phyloP scores from a whole-genome alignment of 2,888 invertebrate species.

The Ophioninae sp. region DNA sequence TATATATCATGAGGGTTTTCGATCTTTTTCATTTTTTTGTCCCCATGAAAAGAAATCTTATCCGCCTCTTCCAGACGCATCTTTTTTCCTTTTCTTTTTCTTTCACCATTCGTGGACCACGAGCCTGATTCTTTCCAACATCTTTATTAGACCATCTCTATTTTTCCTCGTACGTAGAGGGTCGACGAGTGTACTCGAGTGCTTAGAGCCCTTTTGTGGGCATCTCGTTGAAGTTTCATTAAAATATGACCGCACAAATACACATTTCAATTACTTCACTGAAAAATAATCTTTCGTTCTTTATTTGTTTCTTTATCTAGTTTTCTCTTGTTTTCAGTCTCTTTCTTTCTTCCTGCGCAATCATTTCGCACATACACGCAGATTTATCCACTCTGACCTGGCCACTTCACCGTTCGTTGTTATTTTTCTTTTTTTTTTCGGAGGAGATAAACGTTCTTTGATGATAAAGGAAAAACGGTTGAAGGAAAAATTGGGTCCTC shows the following conservation, averaged over 20 bases:
- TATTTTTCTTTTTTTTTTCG: conserved; percentile 13
- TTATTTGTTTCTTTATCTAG: neutral
- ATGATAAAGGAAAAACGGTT: conserved; percentile 9
- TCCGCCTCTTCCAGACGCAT: conserved; percentile 50
- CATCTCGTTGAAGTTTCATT: conserved; percentile 67
- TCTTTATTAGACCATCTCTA: conserved; percentile 16
- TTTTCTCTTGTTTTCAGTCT: too few species aligned
- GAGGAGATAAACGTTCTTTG: conserved; percentile 24
- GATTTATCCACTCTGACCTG: neutral
- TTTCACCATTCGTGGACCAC: conserved; percentile 23
- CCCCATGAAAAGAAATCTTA: conserved; percentile 57
- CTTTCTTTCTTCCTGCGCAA: too few species aligned
- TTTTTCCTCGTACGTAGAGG: conserved; percentile 6
- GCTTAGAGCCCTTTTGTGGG: conserved; percentile 5
- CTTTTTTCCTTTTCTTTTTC: conserved; percentile 46
- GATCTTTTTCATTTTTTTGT: conserved; percentile 9
- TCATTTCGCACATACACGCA: conserved; percentile 27
- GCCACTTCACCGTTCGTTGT: neutral
- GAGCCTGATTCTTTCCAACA: conserved; percentile 30
- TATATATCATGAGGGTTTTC: neutral
- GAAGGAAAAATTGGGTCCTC: conserved; percentile 12
- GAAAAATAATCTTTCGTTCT: conserved; percentile 23
- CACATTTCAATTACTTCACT: conserved; percentile 68
- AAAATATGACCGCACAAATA: conserved; percentile 70
- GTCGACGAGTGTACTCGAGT: conserved; percentile 25